Evolutionary conservation across 2,113 vertebrate genomes (phyloP), one percentile per base, ranked within the genome.

Genomic region (Corynorhinus townsendii): DNA sequence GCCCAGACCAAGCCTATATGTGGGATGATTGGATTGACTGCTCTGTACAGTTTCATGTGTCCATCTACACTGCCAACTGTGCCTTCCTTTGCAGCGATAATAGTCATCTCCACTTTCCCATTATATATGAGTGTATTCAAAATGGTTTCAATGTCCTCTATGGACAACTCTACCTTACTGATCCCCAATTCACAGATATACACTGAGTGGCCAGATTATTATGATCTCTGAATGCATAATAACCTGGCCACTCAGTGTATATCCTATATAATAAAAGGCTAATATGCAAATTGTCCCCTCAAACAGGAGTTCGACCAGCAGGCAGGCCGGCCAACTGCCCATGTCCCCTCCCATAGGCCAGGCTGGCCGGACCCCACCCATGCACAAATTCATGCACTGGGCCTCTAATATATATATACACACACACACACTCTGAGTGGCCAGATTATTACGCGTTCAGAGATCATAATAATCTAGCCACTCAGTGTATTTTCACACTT

Each of bases 121-220:
- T 99, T 99, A 40, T 99, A 99, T 96, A 99, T 99, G 45, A 99
- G 98, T 0, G 99, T 99, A 97, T 99, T 99, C 91, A 99, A 98
- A 98, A 99, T 99, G 77, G 99, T 99, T 98, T 99, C 99, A 8
- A 99, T 99, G 97, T 99, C 99, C 89, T 99, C 99, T 99, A 99
- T 99, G 26, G 99, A 99, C 96, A 99, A 97, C 87, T 99, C 99
- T 92, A 99, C 99, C 98, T 99, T 99, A 96, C 99, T 99, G 97
- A 99, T 99, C 1, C 99, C 99, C 92, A 99, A 96, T 94, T 99
- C 99, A 96, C 99, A 99, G 98, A 99, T 99, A 96, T 17, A 43
- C 43, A 43, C 43, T 7, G 43, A 43, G 43, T 43, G 43, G 43
- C 43, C 43, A 43, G 43, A 43, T 43, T 43, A 43, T 43, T 43